Conservation (phyloP, 2,797 vertebrate genomes). For the Leuciscus waleckii region DNA sequence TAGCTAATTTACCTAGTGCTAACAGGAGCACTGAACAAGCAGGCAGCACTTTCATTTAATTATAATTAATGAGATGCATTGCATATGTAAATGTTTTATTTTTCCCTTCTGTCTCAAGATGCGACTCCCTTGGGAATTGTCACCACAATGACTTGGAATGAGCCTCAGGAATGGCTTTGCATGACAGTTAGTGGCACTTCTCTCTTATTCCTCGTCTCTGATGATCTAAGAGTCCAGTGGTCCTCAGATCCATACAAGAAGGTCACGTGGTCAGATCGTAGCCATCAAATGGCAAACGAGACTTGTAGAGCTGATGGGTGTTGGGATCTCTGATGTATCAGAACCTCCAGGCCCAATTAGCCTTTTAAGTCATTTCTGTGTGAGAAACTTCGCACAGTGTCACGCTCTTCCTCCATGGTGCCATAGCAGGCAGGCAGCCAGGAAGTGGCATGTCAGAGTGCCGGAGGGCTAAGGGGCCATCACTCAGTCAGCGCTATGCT, state of each 20-base stretch:
- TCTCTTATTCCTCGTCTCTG: conserved; percentile 29
- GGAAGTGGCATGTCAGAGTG: conserved; percentile 45
- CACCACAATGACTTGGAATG: conserved; percentile 38
- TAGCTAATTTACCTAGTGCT: conserved; percentile 54
- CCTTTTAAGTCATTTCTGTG: conserved; percentile 50
- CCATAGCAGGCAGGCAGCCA: conserved; percentile 10
- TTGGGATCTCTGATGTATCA: conserved; percentile 37
- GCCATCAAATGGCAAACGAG: background rate
- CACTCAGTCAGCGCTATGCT: conserved; percentile 38
- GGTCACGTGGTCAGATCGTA: conserved; percentile 10
- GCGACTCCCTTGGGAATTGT: conserved; percentile 36
- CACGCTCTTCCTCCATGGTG: background rate
- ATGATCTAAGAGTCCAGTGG: conserved; percentile 33
- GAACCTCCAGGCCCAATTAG: conserved; percentile 58
- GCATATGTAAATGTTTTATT: conserved; percentile 61
- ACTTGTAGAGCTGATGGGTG: conserved; percentile 32
- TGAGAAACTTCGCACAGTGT: conserved; percentile 45
- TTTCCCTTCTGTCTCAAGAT: conserved; percentile 42
- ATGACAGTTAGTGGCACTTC: conserved; percentile 18
- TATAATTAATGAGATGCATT: conserved; percentile 62
- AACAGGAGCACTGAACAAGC: conserved; percentile 55
- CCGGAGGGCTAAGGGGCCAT: conserved; percentile 45
- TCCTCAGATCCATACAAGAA: conserved; percentile 31
- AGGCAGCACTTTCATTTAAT: conserved; percentile 61
- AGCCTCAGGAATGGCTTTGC: conserved; percentile 32